These are phyloP conservation scores for Rhinella marina DNA, from an alignment of 2,797 vertebrate genomes.

Conservation along the genomic window DNA sequence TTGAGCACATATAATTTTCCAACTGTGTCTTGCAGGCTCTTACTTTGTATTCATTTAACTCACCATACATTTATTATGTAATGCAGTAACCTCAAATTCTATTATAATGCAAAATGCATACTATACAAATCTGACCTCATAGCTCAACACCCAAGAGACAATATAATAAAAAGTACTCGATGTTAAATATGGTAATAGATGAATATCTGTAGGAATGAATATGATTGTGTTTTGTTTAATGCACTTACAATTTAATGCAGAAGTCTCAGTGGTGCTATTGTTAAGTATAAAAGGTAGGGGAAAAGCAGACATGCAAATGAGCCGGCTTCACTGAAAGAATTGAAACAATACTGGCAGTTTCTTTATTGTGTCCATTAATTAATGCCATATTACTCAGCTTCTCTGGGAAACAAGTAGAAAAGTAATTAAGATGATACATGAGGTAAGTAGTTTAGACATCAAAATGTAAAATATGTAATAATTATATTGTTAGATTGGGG, in stretches of 20 bases:
- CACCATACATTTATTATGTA: slow-evolving; percentile 40
- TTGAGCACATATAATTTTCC: background rate
- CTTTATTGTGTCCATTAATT: slow-evolving; percentile 81
- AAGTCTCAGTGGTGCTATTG: slow-evolving; percentile 67
- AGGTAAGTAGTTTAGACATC: slow-evolving; percentile 77
- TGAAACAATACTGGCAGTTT: slow-evolving; percentile 73
- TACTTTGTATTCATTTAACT: slow-evolving; percentile 26
- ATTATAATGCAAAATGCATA: slow-evolving; percentile 47
- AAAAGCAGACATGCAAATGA: slow-evolving; percentile 70
- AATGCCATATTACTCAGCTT: slow-evolving; percentile 76
- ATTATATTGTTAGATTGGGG: slow-evolving; percentile 63
- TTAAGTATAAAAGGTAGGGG: slow-evolving; percentile 69
- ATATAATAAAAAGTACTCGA: slow-evolving; percentile 62
- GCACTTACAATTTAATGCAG: slow-evolving; percentile 69
- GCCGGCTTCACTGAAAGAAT: slow-evolving; percentile 66
- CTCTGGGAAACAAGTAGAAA: slow-evolving; percentile 75
- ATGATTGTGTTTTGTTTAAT: slow-evolving; percentile 70
- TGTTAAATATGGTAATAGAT: slow-evolving; percentile 67
- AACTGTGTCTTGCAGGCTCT: background rate
- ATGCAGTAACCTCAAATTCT: slow-evolving; percentile 1
- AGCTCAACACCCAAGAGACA: slow-evolving; percentile 62
- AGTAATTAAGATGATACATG: slow-evolving; percentile 83
- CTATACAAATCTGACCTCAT: slow-evolving; percentile 1
- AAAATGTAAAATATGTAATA: slow-evolving; percentile 65
- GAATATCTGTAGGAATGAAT: slow-evolving; percentile 69